Base-by-base conservation (phyloP, 2,888 invertebrate species). In the Electrophaes corylata region DNA sequence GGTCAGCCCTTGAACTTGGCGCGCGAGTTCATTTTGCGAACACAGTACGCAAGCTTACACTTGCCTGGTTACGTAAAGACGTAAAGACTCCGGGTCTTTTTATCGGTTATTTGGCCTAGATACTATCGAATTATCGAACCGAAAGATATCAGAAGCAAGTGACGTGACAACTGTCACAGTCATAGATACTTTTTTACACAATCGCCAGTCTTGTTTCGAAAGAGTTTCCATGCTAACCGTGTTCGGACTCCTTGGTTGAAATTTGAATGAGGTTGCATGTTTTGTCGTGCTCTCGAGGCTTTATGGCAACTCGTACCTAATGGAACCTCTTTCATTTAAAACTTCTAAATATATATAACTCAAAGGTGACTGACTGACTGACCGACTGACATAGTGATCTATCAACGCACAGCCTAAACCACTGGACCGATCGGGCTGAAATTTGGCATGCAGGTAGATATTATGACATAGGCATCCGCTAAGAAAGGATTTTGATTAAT, bases 11-110 rank as follows among this genome's bases (percentile, higher is more conserved):
- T 60, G 37, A 55, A 43, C 43, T 60, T 60, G 14, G 47, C 50
- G 4, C 45, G 54, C 6, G 43, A 43, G 51, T 14, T 55, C 59
- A 60, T 60, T 51, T 51, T 60, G 59, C n/a, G 20, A 46, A 40
- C 41, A 37, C 44, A 40, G 4, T 8, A n/a, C 29, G 14, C 26
- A 5, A 37, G 39, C 6, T 31, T 18, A 26, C 45, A 37, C 26
- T 45, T 8, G 47, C 14, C 20, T 14, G 35, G 33, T 48, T 40
- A 39, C 35, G 40, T 46, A 54, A 45, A 49, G n/a, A n/a, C n/a
- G n/a, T n/a, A n/a, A n/a, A n/a, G n/a, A n/a, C n/a, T 12, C 12
- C 3, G 35, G n/a, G 35, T 41, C 0, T 35, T 41, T 23, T 39
- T 44, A 51, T 51, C 8, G 26, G 10, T 35, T 49, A 50, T 49